Evolutionary conservation across 1,140 invertebrate species (phyloP).

Genomic region (Frieseomelitta varia): DNA sequence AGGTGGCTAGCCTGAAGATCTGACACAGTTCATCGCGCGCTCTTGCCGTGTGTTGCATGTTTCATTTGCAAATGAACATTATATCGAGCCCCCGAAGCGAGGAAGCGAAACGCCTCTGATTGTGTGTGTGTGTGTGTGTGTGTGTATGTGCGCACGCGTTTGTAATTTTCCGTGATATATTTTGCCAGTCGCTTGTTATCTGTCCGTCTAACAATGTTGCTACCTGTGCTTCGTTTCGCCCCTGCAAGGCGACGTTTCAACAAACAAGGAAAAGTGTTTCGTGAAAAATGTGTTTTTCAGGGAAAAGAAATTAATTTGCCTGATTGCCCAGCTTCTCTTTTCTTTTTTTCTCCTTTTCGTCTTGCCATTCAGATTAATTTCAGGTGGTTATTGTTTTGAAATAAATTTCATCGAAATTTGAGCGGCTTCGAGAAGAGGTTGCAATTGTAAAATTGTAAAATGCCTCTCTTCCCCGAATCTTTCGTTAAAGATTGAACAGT

Average conservation of each 20-base stretch:
- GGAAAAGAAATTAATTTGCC: not conserved
- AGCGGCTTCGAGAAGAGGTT: not conserved
- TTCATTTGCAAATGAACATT: slow-evolving; percentile 22
- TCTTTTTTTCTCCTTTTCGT: no score
- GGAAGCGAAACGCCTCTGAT: not conserved
- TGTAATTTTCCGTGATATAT: slow-evolving; percentile 33
- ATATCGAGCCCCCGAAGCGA: slow-evolving; percentile 5
- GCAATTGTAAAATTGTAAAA: no score
- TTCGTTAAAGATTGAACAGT: no score
- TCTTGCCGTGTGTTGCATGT: not conserved
- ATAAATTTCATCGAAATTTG: not conserved
- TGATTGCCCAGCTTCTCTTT: not conserved
- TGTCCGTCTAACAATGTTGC: slow-evolving; percentile 3
- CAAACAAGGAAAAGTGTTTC: slow-evolving; percentile 13
- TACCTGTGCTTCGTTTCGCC: no score
- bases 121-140: not conserved
- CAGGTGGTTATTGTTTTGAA: not conserved
- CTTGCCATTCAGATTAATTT: no score
- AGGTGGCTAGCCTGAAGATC: not conserved
- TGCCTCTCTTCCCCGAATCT: no score
- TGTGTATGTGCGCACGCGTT: slow-evolving; percentile 2
- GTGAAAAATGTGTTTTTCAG: not conserved
- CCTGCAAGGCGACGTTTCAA: not conserved
- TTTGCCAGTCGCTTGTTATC: slow-evolving; percentile 25
- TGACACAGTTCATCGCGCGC: slow-evolving; percentile 5